These are phyloP conservation scores for Triplophysa bombifrons DNA, from an alignment of 2,797 vertebrate species.

Conservation along the genomic window DNA sequence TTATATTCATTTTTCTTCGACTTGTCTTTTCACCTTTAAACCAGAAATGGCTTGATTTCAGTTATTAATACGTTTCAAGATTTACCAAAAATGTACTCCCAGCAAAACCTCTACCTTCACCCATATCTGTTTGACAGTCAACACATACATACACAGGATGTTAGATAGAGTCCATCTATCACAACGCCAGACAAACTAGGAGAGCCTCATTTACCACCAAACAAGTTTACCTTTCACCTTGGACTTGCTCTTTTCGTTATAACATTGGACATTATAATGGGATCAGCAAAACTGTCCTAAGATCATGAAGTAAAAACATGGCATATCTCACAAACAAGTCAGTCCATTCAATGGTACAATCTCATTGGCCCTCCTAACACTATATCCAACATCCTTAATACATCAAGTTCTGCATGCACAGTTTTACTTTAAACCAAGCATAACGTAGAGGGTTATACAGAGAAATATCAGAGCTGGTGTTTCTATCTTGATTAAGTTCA, in stretches of 20 bases:
- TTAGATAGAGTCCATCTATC: conserved; percentile 8
- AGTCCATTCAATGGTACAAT: conserved; percentile 55
- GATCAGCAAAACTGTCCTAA: conserved; percentile 29
- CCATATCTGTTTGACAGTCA: conserved; percentile 39
- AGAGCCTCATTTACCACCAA: conserved; percentile 59
- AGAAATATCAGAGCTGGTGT: conserved; percentile 75
- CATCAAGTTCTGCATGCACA: conserved; percentile 79
- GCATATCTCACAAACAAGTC: conserved; percentile 29
- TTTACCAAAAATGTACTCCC: conserved; percentile 54
- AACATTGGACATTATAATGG: conserved; percentile 30
- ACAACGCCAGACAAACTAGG: conserved; percentile 28
- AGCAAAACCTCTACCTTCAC: conserved; percentile 44
- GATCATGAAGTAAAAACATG: conserved; percentile 26
- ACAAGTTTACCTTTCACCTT: neutral
- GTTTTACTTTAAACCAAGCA: conserved; percentile 74
- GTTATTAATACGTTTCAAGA: conserved; percentile 60
- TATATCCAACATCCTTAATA: conserved; percentile 62
- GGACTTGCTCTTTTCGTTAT: conserved; percentile 36
- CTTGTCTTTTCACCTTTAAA: conserved; percentile 61
- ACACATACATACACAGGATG: conserved; percentile 28
- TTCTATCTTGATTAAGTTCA: conserved; percentile 63
- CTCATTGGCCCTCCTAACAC: conserved; percentile 56
- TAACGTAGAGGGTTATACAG: conserved; percentile 73
- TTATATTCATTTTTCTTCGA: conserved; percentile 61
- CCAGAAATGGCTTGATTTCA: conserved; percentile 66